A percentile compares a stretch with the other conserved stretches of the same genome.
Evolutionary conservation across 2,113 vertebrate species (phyloP).

Genomic region (Cinclus cinclus): DNA sequence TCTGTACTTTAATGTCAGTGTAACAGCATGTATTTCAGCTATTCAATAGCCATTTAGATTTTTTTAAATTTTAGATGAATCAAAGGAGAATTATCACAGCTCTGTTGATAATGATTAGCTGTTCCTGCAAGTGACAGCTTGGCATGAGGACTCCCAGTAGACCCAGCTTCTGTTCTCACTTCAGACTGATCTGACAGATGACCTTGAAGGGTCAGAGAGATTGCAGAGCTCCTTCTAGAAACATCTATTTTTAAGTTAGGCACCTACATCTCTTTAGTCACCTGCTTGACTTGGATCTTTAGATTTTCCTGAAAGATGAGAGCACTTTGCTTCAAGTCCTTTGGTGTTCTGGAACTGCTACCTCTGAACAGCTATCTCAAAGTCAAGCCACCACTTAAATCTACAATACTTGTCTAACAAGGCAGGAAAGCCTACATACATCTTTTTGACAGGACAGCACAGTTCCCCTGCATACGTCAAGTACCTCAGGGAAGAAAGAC

Average conservation of each 20-base stretch:
- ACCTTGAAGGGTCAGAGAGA: not conserved
- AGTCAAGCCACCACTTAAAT: constrained; percentile 39
- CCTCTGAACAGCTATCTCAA: constrained; percentile 23
- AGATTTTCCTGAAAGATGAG: constrained; percentile 19
- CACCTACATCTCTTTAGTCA: not conserved
- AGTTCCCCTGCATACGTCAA: not conserved
- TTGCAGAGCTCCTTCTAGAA: not conserved
- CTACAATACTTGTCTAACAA: constrained; percentile 14
- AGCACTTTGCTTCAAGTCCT: constrained; percentile 12
- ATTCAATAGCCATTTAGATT: not conserved
- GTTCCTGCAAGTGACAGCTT: not conserved
- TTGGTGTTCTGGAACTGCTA: not conserved
- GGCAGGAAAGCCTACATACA: constrained; percentile 7
- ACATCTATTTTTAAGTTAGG: not conserved
- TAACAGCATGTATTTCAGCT: not conserved
- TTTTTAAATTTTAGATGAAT: not conserved
- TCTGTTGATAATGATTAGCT: not conserved
- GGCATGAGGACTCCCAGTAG: not conserved
- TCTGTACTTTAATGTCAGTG: not conserved
- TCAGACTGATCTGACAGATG: not conserved
- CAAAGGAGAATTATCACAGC: not conserved
- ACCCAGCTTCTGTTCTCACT: not conserved
- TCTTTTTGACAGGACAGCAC: constrained; percentile 13
- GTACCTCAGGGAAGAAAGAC: not conserved
- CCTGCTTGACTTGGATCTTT: not conserved